Evolutionary conservation across 2,888 invertebrate species (phyloP).

Genomic region (Caenorhabditis plicata): DNA sequence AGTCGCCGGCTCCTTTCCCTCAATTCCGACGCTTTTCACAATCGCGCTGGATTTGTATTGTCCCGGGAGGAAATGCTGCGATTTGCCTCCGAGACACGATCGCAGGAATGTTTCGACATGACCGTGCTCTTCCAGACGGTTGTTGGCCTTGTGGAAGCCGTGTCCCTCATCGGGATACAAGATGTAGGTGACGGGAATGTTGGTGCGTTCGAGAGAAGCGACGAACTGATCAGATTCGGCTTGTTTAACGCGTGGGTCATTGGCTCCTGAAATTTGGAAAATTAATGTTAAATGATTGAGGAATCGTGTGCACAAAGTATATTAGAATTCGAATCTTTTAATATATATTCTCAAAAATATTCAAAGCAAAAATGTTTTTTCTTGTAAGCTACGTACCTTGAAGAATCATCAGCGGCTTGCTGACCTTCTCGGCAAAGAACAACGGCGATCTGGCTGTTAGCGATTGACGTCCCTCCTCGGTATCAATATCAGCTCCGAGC

Average conservation of each 20-base stretch:
- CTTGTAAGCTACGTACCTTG: too few species aligned
- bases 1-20: constrained; percentile 3
- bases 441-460: constrained; percentile 60
- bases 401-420: constrained; percentile 61
- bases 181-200: constrained; percentile 63
- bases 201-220: constrained; percentile 54
- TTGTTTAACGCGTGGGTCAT: constrained; percentile 64
- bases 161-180: constrained; percentile 64
- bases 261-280: too few species aligned
- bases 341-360: too few species aligned
- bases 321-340: too few species aligned
- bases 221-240: constrained; percentile 64
- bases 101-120: constrained; percentile 62
- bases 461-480: constrained; percentile 53
- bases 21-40: constrained; percentile 38
- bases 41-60: constrained; percentile 62
- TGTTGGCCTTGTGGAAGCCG: constrained; percentile 52
- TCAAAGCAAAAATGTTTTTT: too few species aligned
- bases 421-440: constrained; percentile 61
- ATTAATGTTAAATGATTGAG: too few species aligned
- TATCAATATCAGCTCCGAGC: constrained; percentile 51
- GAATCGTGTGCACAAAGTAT: too few species aligned
- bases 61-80: constrained; percentile 57
- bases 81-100: constrained; percentile 54
- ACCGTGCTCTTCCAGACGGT: constrained; percentile 58